Conservation (phyloP, 2,888 invertebrate genomes). For the Brachyptera putata region DNA sequence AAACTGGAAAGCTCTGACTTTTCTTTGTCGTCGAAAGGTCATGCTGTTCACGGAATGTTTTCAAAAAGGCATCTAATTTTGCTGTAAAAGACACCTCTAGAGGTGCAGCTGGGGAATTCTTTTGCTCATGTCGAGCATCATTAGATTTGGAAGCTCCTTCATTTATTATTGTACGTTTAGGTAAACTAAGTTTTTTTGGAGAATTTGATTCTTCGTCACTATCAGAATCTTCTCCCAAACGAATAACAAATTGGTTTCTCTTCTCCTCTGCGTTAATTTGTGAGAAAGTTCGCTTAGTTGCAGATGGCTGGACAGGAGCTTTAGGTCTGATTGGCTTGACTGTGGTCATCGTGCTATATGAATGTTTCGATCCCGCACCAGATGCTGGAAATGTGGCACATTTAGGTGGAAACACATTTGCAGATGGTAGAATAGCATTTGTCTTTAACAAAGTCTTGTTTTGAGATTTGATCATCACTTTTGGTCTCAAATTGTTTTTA, state of each 20-base stretch:
- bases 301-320: no score
- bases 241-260: conserved; percentile 37
- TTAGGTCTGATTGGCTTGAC: no score
- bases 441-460: no score
- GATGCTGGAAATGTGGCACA: no score
- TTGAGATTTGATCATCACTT: no score
- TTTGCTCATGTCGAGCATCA: background rate
- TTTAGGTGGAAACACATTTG: no score
- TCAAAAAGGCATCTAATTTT: background rate
- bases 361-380: no score
- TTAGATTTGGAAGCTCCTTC: background rate
- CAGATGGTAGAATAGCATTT: no score
- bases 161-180: background rate
- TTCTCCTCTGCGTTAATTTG: no score
- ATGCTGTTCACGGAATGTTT: background rate
- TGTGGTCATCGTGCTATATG: no score
- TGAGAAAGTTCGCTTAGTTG: no score
- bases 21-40: background rate
- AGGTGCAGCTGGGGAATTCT: background rate
- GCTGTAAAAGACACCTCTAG: background rate
- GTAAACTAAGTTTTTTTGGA: background rate
- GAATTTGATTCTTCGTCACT: background rate
- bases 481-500: no score
- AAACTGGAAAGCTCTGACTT: background rate
- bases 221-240: background rate